These are phyloP conservation scores for Tortricodes alternella DNA, from an alignment of 2,888 invertebrate species.

Conservation along the genomic window DNA sequence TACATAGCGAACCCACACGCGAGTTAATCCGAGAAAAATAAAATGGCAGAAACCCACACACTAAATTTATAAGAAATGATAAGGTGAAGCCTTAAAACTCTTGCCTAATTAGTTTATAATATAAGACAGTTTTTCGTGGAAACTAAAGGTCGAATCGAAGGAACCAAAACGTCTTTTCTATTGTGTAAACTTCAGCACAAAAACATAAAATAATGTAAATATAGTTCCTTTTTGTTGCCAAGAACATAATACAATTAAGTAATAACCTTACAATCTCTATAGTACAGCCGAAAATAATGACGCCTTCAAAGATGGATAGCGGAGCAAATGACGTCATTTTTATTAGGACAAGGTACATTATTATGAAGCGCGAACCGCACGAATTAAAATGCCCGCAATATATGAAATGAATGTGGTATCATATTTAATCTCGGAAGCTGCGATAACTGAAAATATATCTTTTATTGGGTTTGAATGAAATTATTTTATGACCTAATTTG, in stretches of 20 bases:
- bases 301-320: constrained; percentile 26
- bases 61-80: too few relatives aligned
- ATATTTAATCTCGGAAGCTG: constrained; percentile 21
- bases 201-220: too few relatives aligned
- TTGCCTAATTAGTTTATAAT: too few relatives aligned
- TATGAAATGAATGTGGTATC: constrained; percentile 26
- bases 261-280: not conserved
- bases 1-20: too few relatives aligned
- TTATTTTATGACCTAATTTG: too few relatives aligned
- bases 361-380: constrained; percentile 36
- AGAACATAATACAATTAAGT: not conserved
- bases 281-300: constrained; percentile 22
- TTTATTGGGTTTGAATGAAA: not conserved
- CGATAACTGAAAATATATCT: constrained; percentile 7
- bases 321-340: constrained; percentile 36
- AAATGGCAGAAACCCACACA: too few relatives aligned
- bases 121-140: too few relatives aligned
- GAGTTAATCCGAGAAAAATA: too few relatives aligned
- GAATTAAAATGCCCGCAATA: constrained; percentile 27
- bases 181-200: too few relatives aligned
- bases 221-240: not conserved
- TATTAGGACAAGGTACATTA: constrained; percentile 39
- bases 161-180: too few relatives aligned
- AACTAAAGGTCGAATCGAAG: too few relatives aligned
- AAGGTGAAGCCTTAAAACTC: too few relatives aligned